These are phyloP conservation scores for Epicampocera succincta DNA, from an alignment of 2,888 invertebrate species.

Conservation along the genomic window DNA sequence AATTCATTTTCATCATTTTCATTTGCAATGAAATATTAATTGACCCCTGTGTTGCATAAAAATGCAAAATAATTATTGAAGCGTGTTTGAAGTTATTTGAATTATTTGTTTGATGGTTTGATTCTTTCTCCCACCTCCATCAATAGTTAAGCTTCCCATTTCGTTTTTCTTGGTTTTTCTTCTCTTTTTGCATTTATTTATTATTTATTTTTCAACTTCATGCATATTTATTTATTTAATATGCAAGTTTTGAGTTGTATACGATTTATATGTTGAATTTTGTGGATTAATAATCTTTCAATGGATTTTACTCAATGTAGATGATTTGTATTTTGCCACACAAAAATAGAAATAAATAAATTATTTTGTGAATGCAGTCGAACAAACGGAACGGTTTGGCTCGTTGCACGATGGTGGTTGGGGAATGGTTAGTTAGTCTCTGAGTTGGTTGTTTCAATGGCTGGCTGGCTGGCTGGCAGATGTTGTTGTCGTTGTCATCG, in stretches of 20 bases:
- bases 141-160: neutral
- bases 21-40: constrained; percentile 71
- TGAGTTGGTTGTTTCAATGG: constrained; percentile 19
- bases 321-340: constrained; percentile 47
- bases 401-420: neutral
- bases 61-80: constrained; percentile 72
- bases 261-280: constrained; percentile 31
- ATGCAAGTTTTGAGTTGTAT: constrained; percentile 15
- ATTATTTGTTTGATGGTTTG: constrained; percentile 56
- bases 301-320: constrained; percentile 24
- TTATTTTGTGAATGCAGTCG: constrained; percentile 33
- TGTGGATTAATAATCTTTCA: constrained; percentile 56
- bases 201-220: neutral
- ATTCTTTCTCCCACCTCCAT: constrained; percentile 5
- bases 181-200: constrained; percentile 8
- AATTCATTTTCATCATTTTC: constrained; percentile 48
- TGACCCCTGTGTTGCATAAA: constrained; percentile 68
- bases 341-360: constrained; percentile 54
- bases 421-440: constrained; percentile 2
- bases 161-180: too few species aligned
- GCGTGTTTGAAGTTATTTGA: constrained; percentile 66
- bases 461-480: constrained; percentile 14
- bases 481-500: neutral
- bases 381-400: constrained; percentile 23
- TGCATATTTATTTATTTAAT: constrained; percentile 50